Evolutionary conservation across 2,113 vertebrate genomes (phyloP), one percentile per base, ranked within the genome.

Genomic region (Apodemus speciosus): DNA sequence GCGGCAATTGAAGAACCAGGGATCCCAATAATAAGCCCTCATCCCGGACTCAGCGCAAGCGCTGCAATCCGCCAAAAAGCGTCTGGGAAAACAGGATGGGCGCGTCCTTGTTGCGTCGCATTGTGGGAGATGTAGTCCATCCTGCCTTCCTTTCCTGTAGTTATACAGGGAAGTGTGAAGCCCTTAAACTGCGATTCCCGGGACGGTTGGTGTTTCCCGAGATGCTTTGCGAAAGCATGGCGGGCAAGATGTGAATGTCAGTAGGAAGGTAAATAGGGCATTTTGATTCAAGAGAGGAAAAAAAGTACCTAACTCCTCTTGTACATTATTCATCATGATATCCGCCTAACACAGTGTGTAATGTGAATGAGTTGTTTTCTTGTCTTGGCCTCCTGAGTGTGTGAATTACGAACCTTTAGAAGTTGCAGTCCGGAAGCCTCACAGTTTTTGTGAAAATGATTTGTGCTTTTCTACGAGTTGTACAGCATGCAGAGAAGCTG

Each of bases 121-220:
- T 85, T 97, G 51, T 97, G 97, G 98, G 91, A 88, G 7, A 21
- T 97, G 97, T 96, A 98, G 98, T 98, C 93, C 7, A 0, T 15
- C 0, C 0, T 9, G 32, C 0, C 20, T 21, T 15, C 32, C 1
- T 3, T 72, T 38, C 2, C 21, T 8, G 11, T 1, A 18, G 46
- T 43, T 49, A 15, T 20, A 11, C 9, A 1, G 27, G 14, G 6
- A 14, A 49, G 75, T 7, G 43, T 27, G 62, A 62, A 10, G 18
- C 0, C 13, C 0, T 35, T 21, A n/a, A 97, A 98, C 98, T 98
- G 96, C 96, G 0, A 2, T 73, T 98, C 98, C 98, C 98, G 97
- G 91, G 11, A 85, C 6, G 0, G 77, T 35, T 4, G 0, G 2
- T 32, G 7, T 25, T 40, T 62, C 88, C 90, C 87, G 49, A 3